These are phyloP conservation scores for Volucella bombylans DNA, from an alignment of 2,888 invertebrate genomes.

Conservation along the genomic window DNA sequence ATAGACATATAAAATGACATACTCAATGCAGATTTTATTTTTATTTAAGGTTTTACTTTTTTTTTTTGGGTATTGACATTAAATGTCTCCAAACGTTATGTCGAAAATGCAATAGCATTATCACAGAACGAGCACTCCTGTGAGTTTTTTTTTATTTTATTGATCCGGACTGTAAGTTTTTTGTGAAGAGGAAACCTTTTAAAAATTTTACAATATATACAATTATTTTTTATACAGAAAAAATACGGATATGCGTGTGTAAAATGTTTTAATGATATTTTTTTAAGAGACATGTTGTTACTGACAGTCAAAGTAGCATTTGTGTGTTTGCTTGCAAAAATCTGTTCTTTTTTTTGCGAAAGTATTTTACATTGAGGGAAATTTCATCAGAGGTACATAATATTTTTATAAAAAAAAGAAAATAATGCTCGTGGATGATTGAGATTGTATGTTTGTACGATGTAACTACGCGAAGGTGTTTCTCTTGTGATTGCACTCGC, in stretches of 20 bases:
- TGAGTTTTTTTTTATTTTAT: slow-evolving; percentile 11
- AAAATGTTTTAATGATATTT: background rate
- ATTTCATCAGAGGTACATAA: background rate
- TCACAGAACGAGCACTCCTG: background rate
- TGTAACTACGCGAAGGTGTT: too few species aligned
- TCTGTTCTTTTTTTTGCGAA: background rate
- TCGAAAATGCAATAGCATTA: too few species aligned
- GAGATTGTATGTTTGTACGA: too few species aligned
- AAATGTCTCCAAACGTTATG: slow-evolving; percentile 5
- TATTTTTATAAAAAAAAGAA: background rate
- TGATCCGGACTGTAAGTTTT: slow-evolving; percentile 14
- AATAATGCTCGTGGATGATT: too few species aligned
- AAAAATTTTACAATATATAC: background rate
- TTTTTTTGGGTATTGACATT: too few species aligned
- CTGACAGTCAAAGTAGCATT: background rate
- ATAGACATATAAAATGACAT: background rate
- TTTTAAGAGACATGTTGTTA: background rate
- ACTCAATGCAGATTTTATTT: background rate
- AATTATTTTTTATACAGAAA: too few species aligned
- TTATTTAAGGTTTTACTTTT: too few species aligned
- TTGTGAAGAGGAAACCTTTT: slow-evolving; percentile 7
- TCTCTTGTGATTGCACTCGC: too few species aligned
- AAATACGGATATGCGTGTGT: background rate
- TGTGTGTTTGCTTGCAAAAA: background rate
- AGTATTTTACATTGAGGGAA: background rate